Percentiles rank a stretch among this genome's conserved stretches.
Conservation (phyloP, 2,888 invertebrate genomes). For the Pocota personata region DNA sequence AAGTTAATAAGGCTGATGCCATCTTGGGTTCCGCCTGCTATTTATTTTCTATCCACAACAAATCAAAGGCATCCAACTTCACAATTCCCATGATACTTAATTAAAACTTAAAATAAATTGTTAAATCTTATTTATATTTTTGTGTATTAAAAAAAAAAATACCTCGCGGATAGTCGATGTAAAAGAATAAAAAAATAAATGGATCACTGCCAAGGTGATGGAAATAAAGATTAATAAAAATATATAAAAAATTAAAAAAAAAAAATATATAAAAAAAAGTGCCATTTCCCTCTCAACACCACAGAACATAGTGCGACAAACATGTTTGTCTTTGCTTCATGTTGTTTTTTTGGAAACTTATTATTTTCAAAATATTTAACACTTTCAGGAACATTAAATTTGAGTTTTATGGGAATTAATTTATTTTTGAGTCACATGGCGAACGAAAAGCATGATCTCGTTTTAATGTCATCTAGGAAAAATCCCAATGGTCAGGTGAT, state of each 20-base stretch:
- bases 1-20: conserved; percentile 10
- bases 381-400: neutral
- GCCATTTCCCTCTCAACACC: neutral
- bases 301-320: neutral
- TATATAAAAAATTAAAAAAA: neutral
- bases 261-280: neutral
- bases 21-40: conserved; percentile 22
- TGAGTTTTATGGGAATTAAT: neutral
- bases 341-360: neutral
- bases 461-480: neutral
- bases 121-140: conserved; percentile 23
- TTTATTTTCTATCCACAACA: conserved; percentile 10
- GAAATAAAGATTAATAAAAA: neutral
- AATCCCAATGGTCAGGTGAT: conserved; percentile 20
- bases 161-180: neutral
- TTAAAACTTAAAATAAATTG: conserved; percentile 3
- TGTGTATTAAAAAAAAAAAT: neutral
- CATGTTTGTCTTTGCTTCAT: neutral
- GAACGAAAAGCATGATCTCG: conserved; percentile 8
- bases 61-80: conserved; percentile 11
- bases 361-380: neutral
- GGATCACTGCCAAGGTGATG: conserved; percentile 26
- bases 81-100: neutral
- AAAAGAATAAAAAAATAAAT: neutral
- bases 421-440: conserved; percentile 6